Evolutionary conservation across 2,888 invertebrate genomes (phyloP), one percentile per base, ranked within the genome.

Genomic region (Stratiomys singularior): DNA sequence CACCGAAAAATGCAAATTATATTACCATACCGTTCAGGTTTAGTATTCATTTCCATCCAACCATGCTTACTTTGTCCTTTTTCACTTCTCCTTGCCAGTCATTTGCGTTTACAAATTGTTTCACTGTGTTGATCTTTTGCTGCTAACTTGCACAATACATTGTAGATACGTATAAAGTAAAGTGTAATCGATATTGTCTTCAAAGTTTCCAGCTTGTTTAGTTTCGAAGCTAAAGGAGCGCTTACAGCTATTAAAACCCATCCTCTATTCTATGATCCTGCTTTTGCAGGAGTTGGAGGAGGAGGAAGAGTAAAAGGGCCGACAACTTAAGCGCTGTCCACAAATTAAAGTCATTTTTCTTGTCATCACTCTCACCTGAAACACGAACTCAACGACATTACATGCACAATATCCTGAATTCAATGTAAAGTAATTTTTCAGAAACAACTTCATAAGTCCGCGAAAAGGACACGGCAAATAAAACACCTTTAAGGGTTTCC

Each of bases 321-420:
- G 74, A 74, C 74, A 74, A 74, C 27, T 74, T 74, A 74, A 74
- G 23, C 60, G 37, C 74, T 74, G 74, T 30, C 60, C 74, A 74
- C 74, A 74, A 74, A 74, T 74, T 74, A 74, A 74, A 37, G 74
- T 74, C 28, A 74, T 74, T 74, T 74, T 74, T 74, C 74, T 74
- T 74, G 74, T 74, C 74, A 74, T 74, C 74, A 74, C 60, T 37
- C 56, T n/a, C 30, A 27, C 58, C 74, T 60, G 30, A 74, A 37
- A 74, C 74, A 56, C 28, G 9, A 21, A 60, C 60, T 37, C 23
- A 58, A 37, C 58, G 23, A 60, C 74, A 74, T 60, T 60, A 60
- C 37, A 23, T 74, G 30, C 60, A 37, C 9, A 9, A 37, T 60
- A 58, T 60, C 28, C 37, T 74, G 58, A 60, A 60, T 74, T 74